Conservation (phyloP, 2,797 vertebrate species). For the Paramormyrops hopkinsi region DNA sequence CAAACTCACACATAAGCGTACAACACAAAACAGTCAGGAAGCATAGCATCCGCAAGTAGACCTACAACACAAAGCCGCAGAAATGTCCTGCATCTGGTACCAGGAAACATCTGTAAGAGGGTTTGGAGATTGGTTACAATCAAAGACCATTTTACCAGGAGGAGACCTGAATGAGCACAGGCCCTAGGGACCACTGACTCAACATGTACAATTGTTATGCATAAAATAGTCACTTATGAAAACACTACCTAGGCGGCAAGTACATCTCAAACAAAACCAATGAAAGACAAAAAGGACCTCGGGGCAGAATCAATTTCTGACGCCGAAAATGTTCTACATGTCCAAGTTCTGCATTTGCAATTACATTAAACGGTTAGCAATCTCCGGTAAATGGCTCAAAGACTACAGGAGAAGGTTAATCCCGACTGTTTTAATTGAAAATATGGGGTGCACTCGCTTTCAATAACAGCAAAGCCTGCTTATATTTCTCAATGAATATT, state of each 20-base stretch:
- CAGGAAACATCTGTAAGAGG: constrained; percentile 13
- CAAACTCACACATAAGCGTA: not conserved
- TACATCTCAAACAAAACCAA: not conserved
- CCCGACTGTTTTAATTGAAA: not conserved
- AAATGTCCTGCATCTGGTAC: not conserved
- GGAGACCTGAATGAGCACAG: not conserved
- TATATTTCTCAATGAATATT: not conserved
- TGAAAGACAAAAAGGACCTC: not conserved
- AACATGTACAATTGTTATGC: not conserved
- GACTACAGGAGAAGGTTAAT: not conserved
- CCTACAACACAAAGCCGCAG: not conserved
- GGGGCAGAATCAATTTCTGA: not conserved
- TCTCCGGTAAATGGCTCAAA: not conserved
- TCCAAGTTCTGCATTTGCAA: not conserved
- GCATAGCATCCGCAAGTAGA: not conserved
- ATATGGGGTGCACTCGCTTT: not conserved
- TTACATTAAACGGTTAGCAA: not conserved
- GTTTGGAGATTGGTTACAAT: not conserved
- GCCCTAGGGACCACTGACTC: not conserved
- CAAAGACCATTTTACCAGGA: not conserved
- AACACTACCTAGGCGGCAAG: not conserved
- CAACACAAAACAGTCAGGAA: constrained; percentile 1
- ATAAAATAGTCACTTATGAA: not conserved
- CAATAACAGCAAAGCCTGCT: not conserved
- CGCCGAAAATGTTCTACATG: not conserved